Base-by-base conservation (phyloP, 1,140 invertebrate species). In the Agrilus planipennis region DNA sequence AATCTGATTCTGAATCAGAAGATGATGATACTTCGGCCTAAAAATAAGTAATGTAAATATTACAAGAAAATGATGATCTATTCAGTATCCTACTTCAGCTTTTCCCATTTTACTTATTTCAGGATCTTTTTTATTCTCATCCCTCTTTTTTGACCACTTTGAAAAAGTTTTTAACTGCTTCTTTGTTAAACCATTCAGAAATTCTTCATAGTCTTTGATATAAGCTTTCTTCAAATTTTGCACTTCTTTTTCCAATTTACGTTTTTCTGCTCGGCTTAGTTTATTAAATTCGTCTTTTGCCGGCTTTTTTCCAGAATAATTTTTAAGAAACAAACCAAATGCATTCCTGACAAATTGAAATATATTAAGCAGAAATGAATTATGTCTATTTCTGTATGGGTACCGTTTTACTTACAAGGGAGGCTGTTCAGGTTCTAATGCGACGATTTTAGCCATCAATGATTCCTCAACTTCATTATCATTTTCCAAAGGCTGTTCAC, bases 161-260 rank as follows among this genome's bases (percentile, higher is more conserved):
- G 53, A 61, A 40, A 55, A 62, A 36, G 45, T 47, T 31, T 56
- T 54, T 20, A 63, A 42, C 34, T 62, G 52, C 18, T 62, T 56
- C 42, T 58, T 60, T 10, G 50, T 49, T 16, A 63, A 41, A 41
- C 57, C 63, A 41, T 60, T 60, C n/a, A 67, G 44, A 42, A 67
- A 69, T 29, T 58, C 58, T 40, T 67, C 58, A 43, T 65, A 61
- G 9, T 64, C 60, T 27, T 57, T 49, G 31, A 65, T 64, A 45
- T 69, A 68, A 30, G 55, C 54, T 16, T 61, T 39, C 35, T 60
- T 61, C 5, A 58, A 44, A 22, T 57, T 50, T 11, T 43, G 41
- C 9, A 63, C 43, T 40, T 59, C 50, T 25, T 54, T 52, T 19
- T 58, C 58, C 41, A 64, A 65, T 31, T 51, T 48, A 10, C 55